A percentile compares a stretch with the other conserved stretches of the same genome.
Conservation (phyloP, 2,797 vertebrate genomes). For the Eremophila alpestris region DNA sequence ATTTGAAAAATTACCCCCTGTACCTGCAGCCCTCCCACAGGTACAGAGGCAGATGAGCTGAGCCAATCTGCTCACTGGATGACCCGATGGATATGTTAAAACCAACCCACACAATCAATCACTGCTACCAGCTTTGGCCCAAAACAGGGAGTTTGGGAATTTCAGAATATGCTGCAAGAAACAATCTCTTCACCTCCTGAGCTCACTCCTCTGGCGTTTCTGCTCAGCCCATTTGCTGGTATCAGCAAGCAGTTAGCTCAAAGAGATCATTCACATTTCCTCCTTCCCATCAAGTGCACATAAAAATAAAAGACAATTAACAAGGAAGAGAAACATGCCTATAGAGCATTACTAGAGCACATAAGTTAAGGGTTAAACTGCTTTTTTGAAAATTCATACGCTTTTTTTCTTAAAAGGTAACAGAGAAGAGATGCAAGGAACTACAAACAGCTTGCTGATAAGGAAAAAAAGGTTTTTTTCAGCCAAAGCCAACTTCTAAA, state of each 20-base stretch:
- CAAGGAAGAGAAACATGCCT: background rate
- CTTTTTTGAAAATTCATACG: background rate
- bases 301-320: background rate
- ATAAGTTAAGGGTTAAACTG: slow-evolving; percentile 46
- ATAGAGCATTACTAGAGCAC: background rate
- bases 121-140: background rate
- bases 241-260: background rate
- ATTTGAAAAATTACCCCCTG: slow-evolving; percentile 5
- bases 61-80: background rate
- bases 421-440: slow-evolving; percentile 28
- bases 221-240: background rate
- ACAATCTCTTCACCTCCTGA: background rate
- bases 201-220: background rate
- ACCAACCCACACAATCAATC: slow-evolving; percentile 27
- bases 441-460: slow-evolving; percentile 48
- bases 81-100: background rate
- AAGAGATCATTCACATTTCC: background rate
- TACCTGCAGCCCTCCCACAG: background rate
- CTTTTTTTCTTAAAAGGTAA: slow-evolving; percentile 24
- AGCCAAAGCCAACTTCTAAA: slow-evolving; percentile 57
- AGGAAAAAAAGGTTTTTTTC: background rate
- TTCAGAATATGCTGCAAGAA: background rate
- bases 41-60: background rate
- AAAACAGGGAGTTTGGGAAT: background rate
- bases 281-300: background rate